Evolutionary conservation across 1,140 invertebrate genomes (phyloP), one percentile per base, ranked within the genome.

Genomic region (Euwallacea similis): DNA sequence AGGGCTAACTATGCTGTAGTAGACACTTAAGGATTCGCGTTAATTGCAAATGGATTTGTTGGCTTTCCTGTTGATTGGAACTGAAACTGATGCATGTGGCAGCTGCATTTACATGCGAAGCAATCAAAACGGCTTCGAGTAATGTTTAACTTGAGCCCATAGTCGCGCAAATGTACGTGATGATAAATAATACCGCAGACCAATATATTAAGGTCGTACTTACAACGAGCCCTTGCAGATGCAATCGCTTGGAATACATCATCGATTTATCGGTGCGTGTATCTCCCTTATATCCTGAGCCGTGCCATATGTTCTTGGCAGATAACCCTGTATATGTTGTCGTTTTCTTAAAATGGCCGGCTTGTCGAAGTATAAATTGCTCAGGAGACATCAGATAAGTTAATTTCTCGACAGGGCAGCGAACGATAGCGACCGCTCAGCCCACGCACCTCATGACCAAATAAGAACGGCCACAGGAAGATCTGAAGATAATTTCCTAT

Each of bases 301-400:
- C 41, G 59, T 69, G 42, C 67, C 67, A 69, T 68, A 68, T 68
- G 66, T 68, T 68, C 56, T 41, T 68, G 8, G 54, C 66, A 68
- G 66, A 68, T 68, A 68, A 68, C 66, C 66, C 66, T 60, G 42
- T 69, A 69, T 33, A 33, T 61, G 59, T 62, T 61, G 46, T 69
- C 47, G 58, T 71, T 71, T 66, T 59, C 69, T 66, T 71, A 71
- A 65, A 71, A 71, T 66, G 69, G 69, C 56, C 69, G 69, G n/a
- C 55, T 63, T 64, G 66, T 72, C 71, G 62, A 72, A 43, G 71
- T 60, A 72, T 72, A 72, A 72, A 72, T 72, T 72, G 62, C 66
- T 68, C 71, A 72, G 63, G 43, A 72, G 66, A 67, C 66, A 72
- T 72, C 71, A 72, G 71, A 72, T 72, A 72, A 72, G 71, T 72